phyloP scores from a whole-genome alignment of 1,140 invertebrate genomes.

The Drosophila tani region DNA sequence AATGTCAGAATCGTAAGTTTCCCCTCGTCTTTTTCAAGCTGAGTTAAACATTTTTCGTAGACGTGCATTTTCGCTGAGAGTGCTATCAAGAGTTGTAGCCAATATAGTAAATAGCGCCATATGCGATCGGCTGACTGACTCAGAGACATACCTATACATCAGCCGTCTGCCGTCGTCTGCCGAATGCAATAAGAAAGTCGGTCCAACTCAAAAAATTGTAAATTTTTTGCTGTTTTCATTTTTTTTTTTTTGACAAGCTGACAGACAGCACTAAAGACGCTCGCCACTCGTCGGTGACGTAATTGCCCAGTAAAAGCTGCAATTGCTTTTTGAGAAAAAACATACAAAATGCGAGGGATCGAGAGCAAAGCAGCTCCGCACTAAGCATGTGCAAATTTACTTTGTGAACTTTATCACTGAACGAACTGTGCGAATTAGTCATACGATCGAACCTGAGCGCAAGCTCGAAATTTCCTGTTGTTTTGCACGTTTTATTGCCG shows the following conservation, averaged over 20 bases:
- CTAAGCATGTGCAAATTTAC: constrained; percentile 28
- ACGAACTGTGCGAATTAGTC: constrained; percentile 50
- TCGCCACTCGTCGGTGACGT: constrained; percentile 46
- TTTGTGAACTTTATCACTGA: constrained; percentile 44
- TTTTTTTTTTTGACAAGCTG: constrained; percentile 43
- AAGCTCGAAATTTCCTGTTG: constrained; percentile 20
- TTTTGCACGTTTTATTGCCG: constrained; percentile 46
- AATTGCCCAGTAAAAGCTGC: constrained; percentile 38
- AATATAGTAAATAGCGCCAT: constrained; percentile 55
- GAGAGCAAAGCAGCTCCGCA: constrained; percentile 21
- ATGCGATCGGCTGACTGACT: constrained; percentile 45
- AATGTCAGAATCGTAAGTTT: constrained; percentile 33
- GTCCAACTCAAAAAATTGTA: constrained; percentile 35
- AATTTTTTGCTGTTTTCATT: constrained; percentile 9
- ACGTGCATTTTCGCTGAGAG: constrained; percentile 68
- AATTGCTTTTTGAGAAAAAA: constrained; percentile 26
- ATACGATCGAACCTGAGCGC: constrained; percentile 31
- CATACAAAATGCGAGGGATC: not conserved
- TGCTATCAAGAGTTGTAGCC: constrained; percentile 55
- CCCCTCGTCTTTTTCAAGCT: constrained; percentile 6
- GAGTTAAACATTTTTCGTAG: constrained; percentile 53
- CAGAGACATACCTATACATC: constrained; percentile 26
- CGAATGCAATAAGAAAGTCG: constrained; percentile 55
- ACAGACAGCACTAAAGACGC: constrained; percentile 49
- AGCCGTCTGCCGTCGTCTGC: constrained; percentile 49